Conservation (phyloP, 2,113 vertebrate genomes). For the Dolichallabes microphthalmus region DNA sequence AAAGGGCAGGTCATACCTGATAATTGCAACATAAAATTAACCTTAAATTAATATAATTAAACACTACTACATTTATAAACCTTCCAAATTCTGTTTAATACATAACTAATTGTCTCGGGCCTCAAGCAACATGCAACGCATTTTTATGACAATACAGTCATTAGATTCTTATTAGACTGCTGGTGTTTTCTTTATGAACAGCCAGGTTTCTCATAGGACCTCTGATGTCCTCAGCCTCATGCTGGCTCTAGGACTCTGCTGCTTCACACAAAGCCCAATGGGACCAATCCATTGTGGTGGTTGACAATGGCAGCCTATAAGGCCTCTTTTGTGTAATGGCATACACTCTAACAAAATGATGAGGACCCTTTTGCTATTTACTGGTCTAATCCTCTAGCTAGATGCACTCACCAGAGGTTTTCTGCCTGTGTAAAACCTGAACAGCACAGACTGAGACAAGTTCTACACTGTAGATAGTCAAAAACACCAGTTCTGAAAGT, state of each 20-base stretch:
- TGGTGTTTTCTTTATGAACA: conserved; percentile 2
- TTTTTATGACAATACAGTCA: background rate
- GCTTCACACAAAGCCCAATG: background rate
- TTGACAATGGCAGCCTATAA: background rate
- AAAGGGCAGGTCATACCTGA: background rate
- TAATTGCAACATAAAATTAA: background rate
- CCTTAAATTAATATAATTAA: background rate
- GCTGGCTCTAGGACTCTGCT: background rate
- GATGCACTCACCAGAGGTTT: background rate
- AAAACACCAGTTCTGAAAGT: background rate
- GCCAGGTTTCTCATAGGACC: background rate
- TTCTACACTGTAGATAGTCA: background rate
- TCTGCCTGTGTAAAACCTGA: background rate
- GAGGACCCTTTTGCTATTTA: conserved; percentile 17
- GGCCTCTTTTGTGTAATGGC: conserved; percentile 23
- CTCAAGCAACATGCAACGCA: background rate
- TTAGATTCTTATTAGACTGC: background rate
- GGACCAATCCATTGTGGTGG: background rate
- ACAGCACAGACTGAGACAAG: background rate
- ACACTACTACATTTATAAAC: background rate
- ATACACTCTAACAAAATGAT: conserved; percentile 24
- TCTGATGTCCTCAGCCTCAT: background rate
- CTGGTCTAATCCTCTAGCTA: background rate
- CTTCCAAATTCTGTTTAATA: background rate
- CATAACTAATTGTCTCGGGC: background rate